Evolutionary conservation across 1,140 invertebrate species (phyloP), one percentile per base, ranked within the genome.

Genomic region (Aleiodes sp.): DNA sequence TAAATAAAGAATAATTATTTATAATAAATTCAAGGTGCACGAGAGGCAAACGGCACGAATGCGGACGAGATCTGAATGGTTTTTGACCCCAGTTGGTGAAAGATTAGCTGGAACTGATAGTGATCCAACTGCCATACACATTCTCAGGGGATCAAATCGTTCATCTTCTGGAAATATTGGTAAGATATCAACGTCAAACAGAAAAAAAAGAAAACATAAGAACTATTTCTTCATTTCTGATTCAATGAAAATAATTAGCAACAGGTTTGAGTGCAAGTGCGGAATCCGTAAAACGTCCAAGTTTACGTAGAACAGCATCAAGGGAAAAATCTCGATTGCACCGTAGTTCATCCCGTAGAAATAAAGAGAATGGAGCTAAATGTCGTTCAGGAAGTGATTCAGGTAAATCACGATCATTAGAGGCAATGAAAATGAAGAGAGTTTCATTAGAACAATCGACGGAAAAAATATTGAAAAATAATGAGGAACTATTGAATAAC

Each of bases 31-130:
- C 86, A 95, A 56, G 93, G 96, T 97, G 69, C 95, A 97, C 87
- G 95, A 97, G 88, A 89, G 95, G 81, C 96, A 98, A 89, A 93
- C 94, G 65, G 94, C 93, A 82, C 89, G 96, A 74, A 97, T 98
- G 95, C 90, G 94, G 83, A 96, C 94, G 46, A 89, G 96, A 75
- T 96, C 94, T 46, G 95, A 97, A 84, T 98, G 96, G 96, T 97
- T 97, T 88, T 89, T 97, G 79, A 92, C 92, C 74, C 92, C 92
- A 52, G 90, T 91, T 60, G 82, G 85, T 59, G 86, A 84, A 79
- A 76, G 80, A 75, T 72, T 84, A 29, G 63, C 77, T 4, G 79
- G 78, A 24, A 84, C 85, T 29, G 86, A 88, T 67, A 86, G 84
- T 68, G 87, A 88, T 77, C 86, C 86, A 9, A 80, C 84, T 10